A percentile compares a stretch with the other conserved stretches of the same genome.
Conservation (phyloP, 2,113 vertebrate species). For the Psettodes erumei region DNA sequence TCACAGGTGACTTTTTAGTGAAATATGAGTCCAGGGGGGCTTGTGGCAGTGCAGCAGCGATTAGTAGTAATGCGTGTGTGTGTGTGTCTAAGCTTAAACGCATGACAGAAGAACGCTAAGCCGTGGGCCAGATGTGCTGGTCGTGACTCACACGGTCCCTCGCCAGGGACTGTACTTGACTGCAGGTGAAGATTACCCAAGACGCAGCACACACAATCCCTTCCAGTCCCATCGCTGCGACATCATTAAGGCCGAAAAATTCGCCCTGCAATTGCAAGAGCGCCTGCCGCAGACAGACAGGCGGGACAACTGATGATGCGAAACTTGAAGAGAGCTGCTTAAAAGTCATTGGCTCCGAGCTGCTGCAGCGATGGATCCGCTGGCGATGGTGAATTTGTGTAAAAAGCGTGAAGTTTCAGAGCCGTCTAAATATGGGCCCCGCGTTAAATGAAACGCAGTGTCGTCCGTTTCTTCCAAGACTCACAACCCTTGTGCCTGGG, state of each 20-base stretch:
- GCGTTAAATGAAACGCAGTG: background rate
- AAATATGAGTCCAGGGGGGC: background rate
- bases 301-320: background rate
- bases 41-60: background rate
- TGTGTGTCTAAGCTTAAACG: background rate
- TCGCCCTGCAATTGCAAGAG: background rate
- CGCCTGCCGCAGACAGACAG: background rate
- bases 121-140: constrained; percentile 31
- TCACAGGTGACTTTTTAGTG: constrained; percentile 24
- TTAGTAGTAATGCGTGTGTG: background rate
- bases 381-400: background rate
- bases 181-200: constrained; percentile 56
- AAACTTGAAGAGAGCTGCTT: background rate
- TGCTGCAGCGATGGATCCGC: background rate
- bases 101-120: constrained; percentile 38
- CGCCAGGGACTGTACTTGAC: constrained; percentile 38
- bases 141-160: constrained; percentile 43
- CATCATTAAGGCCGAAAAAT: background rate
- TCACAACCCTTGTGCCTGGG: background rate
- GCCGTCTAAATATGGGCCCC: constrained; percentile 6
- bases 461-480: background rate
- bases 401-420: constrained; percentile 8
- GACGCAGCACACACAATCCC: constrained; percentile 14
- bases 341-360: background rate
- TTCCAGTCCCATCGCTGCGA: constrained; percentile 6